These are phyloP conservation scores for Chaetogeoica ovagalla DNA, from an alignment of 2,888 invertebrate species.

Conservation along the genomic window DNA sequence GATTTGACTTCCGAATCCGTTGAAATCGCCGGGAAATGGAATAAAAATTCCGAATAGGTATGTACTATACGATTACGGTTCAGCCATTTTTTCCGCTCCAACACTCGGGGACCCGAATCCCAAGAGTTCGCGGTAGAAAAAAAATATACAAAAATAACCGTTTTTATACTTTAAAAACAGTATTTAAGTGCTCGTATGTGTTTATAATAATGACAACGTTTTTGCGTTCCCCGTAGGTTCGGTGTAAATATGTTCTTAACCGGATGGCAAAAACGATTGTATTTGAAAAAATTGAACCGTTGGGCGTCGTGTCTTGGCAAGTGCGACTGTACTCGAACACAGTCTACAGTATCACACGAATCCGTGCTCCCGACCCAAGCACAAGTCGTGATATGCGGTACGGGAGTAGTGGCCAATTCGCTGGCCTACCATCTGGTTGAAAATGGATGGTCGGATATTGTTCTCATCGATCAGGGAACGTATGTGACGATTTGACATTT, in stretches of 20 bases:
- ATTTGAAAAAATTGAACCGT: conserved; percentile 15
- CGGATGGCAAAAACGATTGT: conserved; percentile 35
- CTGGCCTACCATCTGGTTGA: conserved; percentile 74
- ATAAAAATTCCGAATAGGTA: not conserved
- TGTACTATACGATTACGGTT: not conserved
- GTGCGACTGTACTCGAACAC: conserved; percentile 13
- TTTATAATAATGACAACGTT: not conserved
- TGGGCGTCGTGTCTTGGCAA: not conserved
- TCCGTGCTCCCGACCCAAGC: conserved; percentile 61
- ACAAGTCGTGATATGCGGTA: conserved; percentile 67
- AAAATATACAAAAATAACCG: no score
- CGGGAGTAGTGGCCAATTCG: conserved; percentile 74
- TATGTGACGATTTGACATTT: conserved; percentile 57
- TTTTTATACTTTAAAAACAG: not conserved
- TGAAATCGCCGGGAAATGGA: not conserved
- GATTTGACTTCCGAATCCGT: not conserved
- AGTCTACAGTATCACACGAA: conserved; percentile 27
- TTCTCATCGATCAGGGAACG: conserved; percentile 70
- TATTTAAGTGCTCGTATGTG: not conserved
- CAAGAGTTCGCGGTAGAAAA: no score
- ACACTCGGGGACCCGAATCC: not conserved
- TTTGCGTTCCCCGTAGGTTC: not conserved
- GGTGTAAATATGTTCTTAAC: conserved; percentile 28
- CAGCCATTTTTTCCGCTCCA: no score
- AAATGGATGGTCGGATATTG: conserved; percentile 71